These are phyloP conservation scores for Camponotus floridanus DNA, from an alignment of 1,140 invertebrate species.

Conservation along the genomic window DNA sequence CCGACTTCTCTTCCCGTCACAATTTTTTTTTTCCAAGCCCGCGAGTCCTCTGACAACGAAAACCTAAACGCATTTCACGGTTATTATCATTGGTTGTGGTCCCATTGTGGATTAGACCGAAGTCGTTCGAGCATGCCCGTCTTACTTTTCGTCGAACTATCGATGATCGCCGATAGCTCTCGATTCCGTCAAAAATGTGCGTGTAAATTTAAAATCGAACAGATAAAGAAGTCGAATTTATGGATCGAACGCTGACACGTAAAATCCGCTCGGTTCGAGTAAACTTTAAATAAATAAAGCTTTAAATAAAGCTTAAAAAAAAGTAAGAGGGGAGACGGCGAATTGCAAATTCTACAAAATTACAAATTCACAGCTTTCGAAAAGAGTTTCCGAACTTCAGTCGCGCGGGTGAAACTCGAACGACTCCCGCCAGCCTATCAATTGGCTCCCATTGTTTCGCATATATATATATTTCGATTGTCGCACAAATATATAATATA, in stretches of 20 bases:
- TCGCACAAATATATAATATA: conserved; percentile 59
- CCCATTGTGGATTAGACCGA: conserved; percentile 79
- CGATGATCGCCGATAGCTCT: conserved; percentile 1
- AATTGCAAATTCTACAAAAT: neutral
- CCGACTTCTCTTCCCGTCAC: conserved; percentile 13
- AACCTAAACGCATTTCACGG: conserved; percentile 63
- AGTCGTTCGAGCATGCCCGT: conserved; percentile 74
- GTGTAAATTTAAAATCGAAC: conserved; percentile 6
- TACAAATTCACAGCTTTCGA: neutral
- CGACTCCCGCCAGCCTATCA: conserved; percentile 82
- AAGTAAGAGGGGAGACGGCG: neutral
- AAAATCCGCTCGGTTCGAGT: neutral
- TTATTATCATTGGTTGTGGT: conserved; percentile 82
- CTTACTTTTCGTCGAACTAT: neutral
- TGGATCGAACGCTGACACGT: neutral
- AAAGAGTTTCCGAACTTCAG: neutral
- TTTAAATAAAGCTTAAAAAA: conserved; percentile 7
- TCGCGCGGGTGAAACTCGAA: conserved; percentile 59
- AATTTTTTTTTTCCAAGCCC: conserved; percentile 73
- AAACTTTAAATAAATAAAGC: neutral
- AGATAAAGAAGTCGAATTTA: conserved; percentile 26
- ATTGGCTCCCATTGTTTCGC: conserved; percentile 81
- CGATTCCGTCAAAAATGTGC: conserved; percentile 2
- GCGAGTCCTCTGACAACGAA: conserved; percentile 64
- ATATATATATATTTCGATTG: conserved; percentile 53